Evolutionary conservation across 2,797 vertebrate species (phyloP).

Genomic region (Adelosebastes latens): DNA sequence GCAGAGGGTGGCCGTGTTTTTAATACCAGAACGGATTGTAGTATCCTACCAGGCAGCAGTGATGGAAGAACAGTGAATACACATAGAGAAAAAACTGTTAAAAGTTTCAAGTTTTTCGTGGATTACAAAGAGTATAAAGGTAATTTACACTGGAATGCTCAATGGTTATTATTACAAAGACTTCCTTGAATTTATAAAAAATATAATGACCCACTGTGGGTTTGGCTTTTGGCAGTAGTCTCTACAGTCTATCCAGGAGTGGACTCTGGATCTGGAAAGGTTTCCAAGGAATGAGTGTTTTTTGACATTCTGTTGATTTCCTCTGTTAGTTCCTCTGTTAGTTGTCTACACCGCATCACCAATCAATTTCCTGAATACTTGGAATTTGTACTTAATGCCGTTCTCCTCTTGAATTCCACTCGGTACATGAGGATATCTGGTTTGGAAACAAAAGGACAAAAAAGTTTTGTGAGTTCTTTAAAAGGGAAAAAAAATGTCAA

Average conservation of each 20-base stretch:
- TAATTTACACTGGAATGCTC: neutral
- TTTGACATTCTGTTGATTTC: neutral
- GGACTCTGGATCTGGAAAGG: neutral
- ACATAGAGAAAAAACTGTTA: neutral
- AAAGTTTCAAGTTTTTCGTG: neutral
- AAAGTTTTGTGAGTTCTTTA: neutral
- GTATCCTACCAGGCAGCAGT: neutral
- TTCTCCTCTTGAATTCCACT: slow-evolving; percentile 84
- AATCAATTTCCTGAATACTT: slow-evolving; percentile 81
- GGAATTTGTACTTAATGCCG: slow-evolving; percentile 82
- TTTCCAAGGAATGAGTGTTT: neutral
- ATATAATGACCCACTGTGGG: neutral
- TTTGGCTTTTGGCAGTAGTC: neutral
- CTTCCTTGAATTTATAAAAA: neutral
- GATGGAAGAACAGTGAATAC: neutral
- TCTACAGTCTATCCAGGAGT: neutral
- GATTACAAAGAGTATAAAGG: neutral
- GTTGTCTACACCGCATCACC: neutral
- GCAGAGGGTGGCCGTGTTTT: neutral
- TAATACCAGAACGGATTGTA: neutral
- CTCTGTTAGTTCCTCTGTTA: neutral
- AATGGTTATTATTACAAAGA: neutral
- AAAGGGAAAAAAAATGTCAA: neutral
- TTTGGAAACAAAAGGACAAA: slow-evolving; percentile 16
- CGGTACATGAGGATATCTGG: slow-evolving; percentile 81